Percentiles rank a stretch among this genome's conserved stretches.
Conservation (phyloP, 2,888 invertebrate genomes). For the Petrophora chlorosata region DNA sequence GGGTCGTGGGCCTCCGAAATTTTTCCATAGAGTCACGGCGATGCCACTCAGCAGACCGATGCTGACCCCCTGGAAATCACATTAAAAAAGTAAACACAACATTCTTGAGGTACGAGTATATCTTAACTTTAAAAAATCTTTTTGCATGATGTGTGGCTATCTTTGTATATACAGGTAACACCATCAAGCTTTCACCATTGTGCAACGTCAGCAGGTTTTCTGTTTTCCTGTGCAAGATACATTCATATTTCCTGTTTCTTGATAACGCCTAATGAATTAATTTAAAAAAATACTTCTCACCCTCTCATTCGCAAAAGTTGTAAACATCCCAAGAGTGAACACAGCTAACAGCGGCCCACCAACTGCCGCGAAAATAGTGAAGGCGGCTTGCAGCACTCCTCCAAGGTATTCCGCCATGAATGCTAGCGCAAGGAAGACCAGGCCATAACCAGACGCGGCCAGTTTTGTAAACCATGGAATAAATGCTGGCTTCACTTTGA, state of each 20-base stretch:
- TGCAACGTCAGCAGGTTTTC: no score
- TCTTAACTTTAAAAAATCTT: no score
- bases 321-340: conserved; percentile 93
- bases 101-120: no score
- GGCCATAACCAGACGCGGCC: conserved; percentile 88
- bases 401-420: conserved; percentile 92
- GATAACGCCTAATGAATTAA: no score
- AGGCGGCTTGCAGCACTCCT: conserved; percentile 91
- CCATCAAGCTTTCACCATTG: no score
- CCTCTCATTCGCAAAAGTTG: conserved; percentile 87
- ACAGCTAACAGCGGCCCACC: conserved; percentile 94
- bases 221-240: no score
- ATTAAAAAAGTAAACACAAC: conserved; percentile 1
- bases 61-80: conserved; percentile 87
- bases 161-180: no score
- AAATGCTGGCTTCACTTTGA: conserved; percentile 52
- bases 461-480: conserved; percentile 85
- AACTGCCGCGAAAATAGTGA: conserved; percentile 93
- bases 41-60: conserved; percentile 86
- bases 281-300: conserved; percentile 63
- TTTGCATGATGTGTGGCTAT: no score
- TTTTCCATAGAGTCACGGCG: conserved; percentile 90
- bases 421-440: conserved; percentile 90
- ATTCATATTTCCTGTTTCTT: no score
- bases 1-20: conserved; percentile 91